Evolutionary conservation across 2,113 vertebrate genomes (phyloP).

Genomic region (Hemiprocne comata): DNA sequence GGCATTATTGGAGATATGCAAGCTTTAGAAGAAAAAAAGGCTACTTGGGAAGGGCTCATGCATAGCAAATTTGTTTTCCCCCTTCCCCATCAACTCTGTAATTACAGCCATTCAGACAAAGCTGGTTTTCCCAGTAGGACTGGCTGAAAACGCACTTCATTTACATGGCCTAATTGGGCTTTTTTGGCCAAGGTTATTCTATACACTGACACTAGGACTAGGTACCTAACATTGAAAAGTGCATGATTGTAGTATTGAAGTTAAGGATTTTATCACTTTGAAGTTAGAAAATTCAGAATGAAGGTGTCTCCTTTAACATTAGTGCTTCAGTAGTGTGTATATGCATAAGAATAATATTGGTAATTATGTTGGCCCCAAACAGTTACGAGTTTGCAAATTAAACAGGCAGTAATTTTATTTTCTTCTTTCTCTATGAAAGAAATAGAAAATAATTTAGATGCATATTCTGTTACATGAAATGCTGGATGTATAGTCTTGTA

Average conservation of each 20-base stretch:
- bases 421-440: neutral
- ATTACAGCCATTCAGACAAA: constrained; percentile 65
- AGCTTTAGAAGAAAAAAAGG: constrained; percentile 15
- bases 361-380: constrained; percentile 25
- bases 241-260: constrained; percentile 50
- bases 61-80: constrained; percentile 59
- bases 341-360: constrained; percentile 18
- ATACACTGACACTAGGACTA: constrained; percentile 30
- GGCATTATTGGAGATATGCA: constrained; percentile 6
- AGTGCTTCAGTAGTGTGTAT: neutral
- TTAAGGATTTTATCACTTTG: constrained; percentile 58
- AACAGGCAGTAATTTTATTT: neutral
- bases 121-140: constrained; percentile 70
- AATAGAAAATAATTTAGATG: neutral
- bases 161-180: constrained; percentile 69
- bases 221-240: constrained; percentile 54
- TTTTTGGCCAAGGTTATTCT: constrained; percentile 62
- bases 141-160: constrained; percentile 53
- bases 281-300: constrained; percentile 40
- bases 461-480: neutral
- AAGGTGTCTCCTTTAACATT: constrained; percentile 44
- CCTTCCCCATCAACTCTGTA: constrained; percentile 58
- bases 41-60: constrained; percentile 55
- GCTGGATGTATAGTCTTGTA: neutral
- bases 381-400: constrained; percentile 26